Evolutionary conservation across 2,797 vertebrate species (phyloP).

Genomic region (Sebastes hubbsi): DNA sequence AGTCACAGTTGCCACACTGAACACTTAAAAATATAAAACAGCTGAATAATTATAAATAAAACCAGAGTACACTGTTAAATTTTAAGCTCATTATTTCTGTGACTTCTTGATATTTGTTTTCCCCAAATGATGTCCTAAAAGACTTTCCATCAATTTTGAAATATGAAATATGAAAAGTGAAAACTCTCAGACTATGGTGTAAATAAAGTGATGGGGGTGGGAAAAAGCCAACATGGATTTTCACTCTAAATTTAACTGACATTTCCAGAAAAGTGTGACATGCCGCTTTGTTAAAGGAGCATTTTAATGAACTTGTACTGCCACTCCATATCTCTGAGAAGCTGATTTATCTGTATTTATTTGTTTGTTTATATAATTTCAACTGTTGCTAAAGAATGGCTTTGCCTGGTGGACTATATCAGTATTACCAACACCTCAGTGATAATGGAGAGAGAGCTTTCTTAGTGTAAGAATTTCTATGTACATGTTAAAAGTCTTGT

Average conservation of each 20-base stretch:
- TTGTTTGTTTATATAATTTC: slow-evolving; percentile 51
- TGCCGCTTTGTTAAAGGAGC: slow-evolving; percentile 29
- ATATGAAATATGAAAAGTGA: not conserved
- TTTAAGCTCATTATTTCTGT: slow-evolving; percentile 3
- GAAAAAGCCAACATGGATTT: not conserved
- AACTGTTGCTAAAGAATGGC: slow-evolving; percentile 68
- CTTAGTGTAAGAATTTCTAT: slow-evolving; percentile 82
- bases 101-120: slow-evolving; percentile 11
- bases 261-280: slow-evolving; percentile 35
- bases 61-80: not conserved
- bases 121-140: slow-evolving; percentile 6
- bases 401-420: slow-evolving; percentile 79
- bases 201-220: slow-evolving; percentile 20
- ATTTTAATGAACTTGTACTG: slow-evolving; percentile 48
- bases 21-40: not conserved
- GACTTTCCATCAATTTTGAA: not conserved
- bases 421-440: slow-evolving; percentile 71
- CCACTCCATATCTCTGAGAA: slow-evolving; percentile 39
- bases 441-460: slow-evolving; percentile 45
- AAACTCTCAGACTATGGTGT: slow-evolving; percentile 29
- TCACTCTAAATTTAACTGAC: slow-evolving; percentile 19
- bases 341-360: slow-evolving; percentile 38
- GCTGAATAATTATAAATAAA: slow-evolving; percentile 6
- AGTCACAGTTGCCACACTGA: not conserved
- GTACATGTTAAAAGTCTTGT: slow-evolving; percentile 88